A percentile compares a stretch with the other conserved stretches of the same genome.
phyloP scores from a whole-genome alignment of 2,888 invertebrate species.

The Ectemnius continuus region DNA sequence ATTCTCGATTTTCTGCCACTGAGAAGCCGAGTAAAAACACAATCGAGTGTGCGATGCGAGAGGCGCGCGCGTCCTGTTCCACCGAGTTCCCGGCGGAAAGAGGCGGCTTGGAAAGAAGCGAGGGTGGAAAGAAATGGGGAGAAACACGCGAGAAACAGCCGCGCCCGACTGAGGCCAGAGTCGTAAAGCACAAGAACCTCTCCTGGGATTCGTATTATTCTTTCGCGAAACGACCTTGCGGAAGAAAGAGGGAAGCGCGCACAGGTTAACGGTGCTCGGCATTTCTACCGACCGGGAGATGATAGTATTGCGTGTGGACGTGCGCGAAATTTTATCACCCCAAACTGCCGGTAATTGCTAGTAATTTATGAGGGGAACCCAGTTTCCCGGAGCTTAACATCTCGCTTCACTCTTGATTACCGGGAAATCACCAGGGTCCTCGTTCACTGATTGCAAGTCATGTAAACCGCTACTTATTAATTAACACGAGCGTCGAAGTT shows the following conservation, averaged over 20 bases:
- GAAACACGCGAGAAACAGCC: slow-evolving; percentile 25
- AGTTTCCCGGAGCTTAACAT: slow-evolving; percentile 14
- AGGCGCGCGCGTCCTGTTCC: background rate
- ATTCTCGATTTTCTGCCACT: slow-evolving; percentile 21
- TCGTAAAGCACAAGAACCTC: slow-evolving; percentile 57
- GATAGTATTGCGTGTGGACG: slow-evolving; percentile 19
- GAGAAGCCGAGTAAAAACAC: slow-evolving; percentile 40
- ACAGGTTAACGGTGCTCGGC: slow-evolving; percentile 12
- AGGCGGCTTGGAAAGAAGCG: slow-evolving; percentile 12
- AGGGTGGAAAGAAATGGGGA: slow-evolving; percentile 26
- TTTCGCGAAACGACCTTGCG: slow-evolving; percentile 56
- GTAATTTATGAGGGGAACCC: slow-evolving; percentile 53
- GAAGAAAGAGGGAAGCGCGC: slow-evolving; percentile 24
- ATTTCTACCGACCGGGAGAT: background rate
- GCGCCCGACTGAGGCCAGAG: slow-evolving; percentile 26
- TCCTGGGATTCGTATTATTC: slow-evolving; percentile 60
- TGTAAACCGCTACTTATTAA: too few species aligned
- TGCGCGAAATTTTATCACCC: slow-evolving; percentile 28
- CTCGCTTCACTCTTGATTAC: background rate
- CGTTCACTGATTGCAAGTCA: too few species aligned
- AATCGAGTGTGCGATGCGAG: slow-evolving; percentile 42
- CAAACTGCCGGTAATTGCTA: slow-evolving; percentile 48
- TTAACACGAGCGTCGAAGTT: too few species aligned
- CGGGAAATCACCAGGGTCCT: too few species aligned
- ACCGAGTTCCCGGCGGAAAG: slow-evolving; percentile 7